These are phyloP conservation scores for Parascotia fuliginaria DNA, from an alignment of 2,888 invertebrate genomes.

Conservation along the genomic window DNA sequence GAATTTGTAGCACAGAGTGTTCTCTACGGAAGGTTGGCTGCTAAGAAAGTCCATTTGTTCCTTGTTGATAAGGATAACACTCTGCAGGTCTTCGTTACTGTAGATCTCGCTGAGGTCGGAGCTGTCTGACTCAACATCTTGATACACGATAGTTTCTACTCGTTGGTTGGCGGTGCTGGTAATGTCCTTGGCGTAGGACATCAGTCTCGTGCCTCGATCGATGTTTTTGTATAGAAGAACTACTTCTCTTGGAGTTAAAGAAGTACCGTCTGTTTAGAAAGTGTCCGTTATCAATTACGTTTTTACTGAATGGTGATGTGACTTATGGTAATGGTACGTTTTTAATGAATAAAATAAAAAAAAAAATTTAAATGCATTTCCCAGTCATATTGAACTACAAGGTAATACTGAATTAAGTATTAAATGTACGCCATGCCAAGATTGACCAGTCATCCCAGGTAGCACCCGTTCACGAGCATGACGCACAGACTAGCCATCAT, in stretches of 20 bases:
- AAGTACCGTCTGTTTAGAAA: constrained; percentile 48
- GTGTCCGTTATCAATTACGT: background rate
- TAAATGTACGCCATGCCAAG: too few species aligned
- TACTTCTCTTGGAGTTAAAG: constrained; percentile 66
- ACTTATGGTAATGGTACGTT: too few species aligned
- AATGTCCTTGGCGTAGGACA: constrained; percentile 51
- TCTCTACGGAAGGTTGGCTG: constrained; percentile 54
- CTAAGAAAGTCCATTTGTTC: constrained; percentile 66
- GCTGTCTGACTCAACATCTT: constrained; percentile 63
- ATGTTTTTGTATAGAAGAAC: constrained; percentile 76
- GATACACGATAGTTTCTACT: constrained; percentile 71
- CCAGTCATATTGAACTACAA: too few species aligned
- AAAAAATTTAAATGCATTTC: too few species aligned
- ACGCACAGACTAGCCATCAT: too few species aligned
- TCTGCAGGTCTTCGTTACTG: constrained; percentile 62
- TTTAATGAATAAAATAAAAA: too few species aligned
- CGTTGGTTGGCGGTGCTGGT: constrained; percentile 63
- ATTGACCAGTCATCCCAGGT: too few species aligned
- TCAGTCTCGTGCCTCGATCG: constrained; percentile 64
- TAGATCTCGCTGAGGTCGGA: constrained; percentile 66
- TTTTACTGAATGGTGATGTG: too few species aligned
- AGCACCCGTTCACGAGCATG: too few species aligned
- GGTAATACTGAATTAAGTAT: too few species aligned
- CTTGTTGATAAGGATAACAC: constrained; percentile 62
- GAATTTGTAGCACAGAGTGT: constrained; percentile 68